Evolutionary conservation across 2,797 vertebrate genomes (phyloP).

Genomic region (Rhynchonycteris naso): DNA sequence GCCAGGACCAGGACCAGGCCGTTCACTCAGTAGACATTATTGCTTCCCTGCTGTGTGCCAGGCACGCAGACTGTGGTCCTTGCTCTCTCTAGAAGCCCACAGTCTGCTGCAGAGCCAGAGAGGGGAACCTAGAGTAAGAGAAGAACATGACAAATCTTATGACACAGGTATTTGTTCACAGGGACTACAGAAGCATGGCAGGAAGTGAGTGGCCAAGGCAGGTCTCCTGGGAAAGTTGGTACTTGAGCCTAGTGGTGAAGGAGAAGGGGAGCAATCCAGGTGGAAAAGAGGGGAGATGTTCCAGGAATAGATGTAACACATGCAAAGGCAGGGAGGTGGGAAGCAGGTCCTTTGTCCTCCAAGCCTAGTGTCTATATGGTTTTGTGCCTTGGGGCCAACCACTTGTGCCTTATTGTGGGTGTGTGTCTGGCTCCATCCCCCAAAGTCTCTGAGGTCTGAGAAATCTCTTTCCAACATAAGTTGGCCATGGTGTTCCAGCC

Average conservation of each 20-base stretch:
- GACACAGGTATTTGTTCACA: neutral
- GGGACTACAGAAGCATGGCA: neutral
- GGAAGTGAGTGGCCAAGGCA: neutral
- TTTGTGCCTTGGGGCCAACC: rapidly evolving
- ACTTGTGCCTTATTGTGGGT: neutral
- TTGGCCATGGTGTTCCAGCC: neutral
- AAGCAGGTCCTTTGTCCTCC: neutral
- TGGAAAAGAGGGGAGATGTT: neutral
- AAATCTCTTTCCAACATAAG: neutral
- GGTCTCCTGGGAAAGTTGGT: neutral
- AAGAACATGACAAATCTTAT: neutral
- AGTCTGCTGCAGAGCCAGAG: neutral
- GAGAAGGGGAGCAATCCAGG: neutral
- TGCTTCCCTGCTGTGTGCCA: neutral
- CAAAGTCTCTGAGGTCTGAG: neutral
- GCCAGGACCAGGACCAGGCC: neutral
- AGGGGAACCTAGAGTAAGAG: neutral
- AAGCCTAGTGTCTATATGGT: neutral
- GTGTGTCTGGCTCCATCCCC: neutral
- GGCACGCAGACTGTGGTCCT: too few species aligned
- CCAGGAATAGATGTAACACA: rapidly evolving
- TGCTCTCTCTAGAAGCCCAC: neutral
- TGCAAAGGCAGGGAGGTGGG: neutral
- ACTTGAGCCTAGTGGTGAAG: neutral
- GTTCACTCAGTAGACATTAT: neutral